These are phyloP conservation scores for Oriolus oriolus DNA, from an alignment of 2,113 vertebrate genomes.

Conservation along the genomic window DNA sequence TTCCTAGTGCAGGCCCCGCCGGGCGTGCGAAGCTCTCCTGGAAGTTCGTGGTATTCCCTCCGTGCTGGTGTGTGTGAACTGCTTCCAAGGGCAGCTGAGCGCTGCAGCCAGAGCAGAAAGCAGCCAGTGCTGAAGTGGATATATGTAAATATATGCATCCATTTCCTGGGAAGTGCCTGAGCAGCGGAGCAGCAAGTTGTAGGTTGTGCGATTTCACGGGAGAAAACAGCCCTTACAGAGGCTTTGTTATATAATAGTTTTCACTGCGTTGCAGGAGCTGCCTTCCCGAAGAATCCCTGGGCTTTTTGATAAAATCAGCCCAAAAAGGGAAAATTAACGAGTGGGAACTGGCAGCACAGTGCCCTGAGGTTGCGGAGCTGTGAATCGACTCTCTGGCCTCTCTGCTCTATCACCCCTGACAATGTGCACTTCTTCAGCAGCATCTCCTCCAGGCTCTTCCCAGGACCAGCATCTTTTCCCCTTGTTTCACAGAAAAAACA, in stretches of 20 bases:
- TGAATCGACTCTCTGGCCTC: not conserved
- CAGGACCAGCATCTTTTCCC: not conserved
- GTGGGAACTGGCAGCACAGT: not conserved
- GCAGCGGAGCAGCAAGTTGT: accelerated
- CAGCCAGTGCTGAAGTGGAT: not conserved
- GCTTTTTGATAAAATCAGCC: not conserved
- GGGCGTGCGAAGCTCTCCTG: not conserved
- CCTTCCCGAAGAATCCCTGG: not conserved
- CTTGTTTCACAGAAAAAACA: not conserved
- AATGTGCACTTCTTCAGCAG: not conserved
- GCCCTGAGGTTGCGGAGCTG: not conserved
- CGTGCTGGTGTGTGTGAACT: not conserved
- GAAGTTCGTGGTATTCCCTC: not conserved
- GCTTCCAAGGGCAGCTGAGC: not conserved
- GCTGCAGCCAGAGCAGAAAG: not conserved
- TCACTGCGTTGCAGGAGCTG: not conserved
- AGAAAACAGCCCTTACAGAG: not conserved
- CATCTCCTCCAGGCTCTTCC: not conserved
- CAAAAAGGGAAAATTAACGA: not conserved
- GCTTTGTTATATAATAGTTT: not conserved
- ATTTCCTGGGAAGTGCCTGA: not conserved
- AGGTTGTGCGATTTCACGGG: not conserved
- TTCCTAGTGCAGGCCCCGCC: not conserved
- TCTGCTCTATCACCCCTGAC: not conserved
- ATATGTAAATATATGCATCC: not conserved